Evolutionary conservation across 2,888 invertebrate species (phyloP).

Genomic region (Cryptophagus acutangulus): DNA sequence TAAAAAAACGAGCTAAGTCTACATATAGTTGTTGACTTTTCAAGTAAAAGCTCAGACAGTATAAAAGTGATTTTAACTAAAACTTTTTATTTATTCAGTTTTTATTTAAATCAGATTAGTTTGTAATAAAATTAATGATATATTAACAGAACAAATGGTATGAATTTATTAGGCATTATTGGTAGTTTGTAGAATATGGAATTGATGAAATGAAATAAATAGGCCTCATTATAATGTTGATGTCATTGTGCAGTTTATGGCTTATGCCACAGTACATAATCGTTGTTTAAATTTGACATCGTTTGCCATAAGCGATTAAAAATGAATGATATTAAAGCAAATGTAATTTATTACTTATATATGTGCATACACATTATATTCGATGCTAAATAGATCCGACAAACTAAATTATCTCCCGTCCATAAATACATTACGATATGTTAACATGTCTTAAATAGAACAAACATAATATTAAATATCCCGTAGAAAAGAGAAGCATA

Average conservation of each 20-base stretch:
- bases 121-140: too few relatives aligned
- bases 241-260: background rate
- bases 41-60: too few relatives aligned
- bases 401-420: background rate
- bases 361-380: too few relatives aligned
- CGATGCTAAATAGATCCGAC: background rate
- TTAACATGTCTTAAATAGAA: background rate
- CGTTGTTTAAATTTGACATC: constrained; percentile 1
- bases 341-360: background rate
- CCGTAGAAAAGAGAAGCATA: background rate
- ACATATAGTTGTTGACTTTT: too few relatives aligned
- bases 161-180: too few relatives aligned
- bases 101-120: too few relatives aligned
- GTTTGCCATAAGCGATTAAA: constrained; percentile 1
- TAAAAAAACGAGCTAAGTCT: too few relatives aligned
- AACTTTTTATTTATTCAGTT: too few relatives aligned
- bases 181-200: too few relatives aligned
- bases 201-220: too few relatives aligned
- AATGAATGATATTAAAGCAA: background rate
- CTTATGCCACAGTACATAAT: background rate
- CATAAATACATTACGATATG: background rate
- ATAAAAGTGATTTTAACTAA: too few relatives aligned
- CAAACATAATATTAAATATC: background rate
- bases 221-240: background rate
- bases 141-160: too few relatives aligned